Percentiles rank a stretch among this genome's conserved stretches.
phyloP scores from a whole-genome alignment of 1,140 invertebrate genomes.

The Drosophila subpulchrella region DNA sequence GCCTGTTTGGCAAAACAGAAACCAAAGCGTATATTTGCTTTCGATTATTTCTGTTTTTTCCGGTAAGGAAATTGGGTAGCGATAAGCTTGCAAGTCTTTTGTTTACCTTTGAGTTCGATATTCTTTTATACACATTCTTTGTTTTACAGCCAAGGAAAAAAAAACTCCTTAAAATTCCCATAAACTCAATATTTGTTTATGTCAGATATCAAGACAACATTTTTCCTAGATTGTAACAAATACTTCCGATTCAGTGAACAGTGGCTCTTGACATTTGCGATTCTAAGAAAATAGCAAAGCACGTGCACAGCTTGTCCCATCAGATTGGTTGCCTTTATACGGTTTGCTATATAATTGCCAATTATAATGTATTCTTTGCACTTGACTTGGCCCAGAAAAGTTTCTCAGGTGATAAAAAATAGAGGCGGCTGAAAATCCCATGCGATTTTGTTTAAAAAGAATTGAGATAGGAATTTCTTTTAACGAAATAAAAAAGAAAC shows the following conservation, averaged over 20 bases:
- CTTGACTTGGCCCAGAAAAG: constrained; percentile 12
- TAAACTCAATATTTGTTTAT: constrained; percentile 15
- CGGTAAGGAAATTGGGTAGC: constrained; percentile 19
- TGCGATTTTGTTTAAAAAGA: constrained; percentile 29
- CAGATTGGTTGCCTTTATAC: constrained; percentile 5
- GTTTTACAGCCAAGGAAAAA: not conserved
- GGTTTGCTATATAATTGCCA: constrained; percentile 19
- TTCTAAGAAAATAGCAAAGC: constrained; percentile 19
- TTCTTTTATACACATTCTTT: constrained; percentile 1
- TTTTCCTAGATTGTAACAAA: constrained; percentile 8
- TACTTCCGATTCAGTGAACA: constrained; percentile 8
- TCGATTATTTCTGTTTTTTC: constrained; percentile 54
- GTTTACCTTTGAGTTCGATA: constrained; percentile 34
- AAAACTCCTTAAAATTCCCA: not conserved
- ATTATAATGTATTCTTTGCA: constrained; percentile 38
- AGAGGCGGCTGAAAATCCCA: constrained; percentile 1
- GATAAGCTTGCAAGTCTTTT: constrained; percentile 9
- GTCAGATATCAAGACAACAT: not conserved
- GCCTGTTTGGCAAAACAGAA: constrained; percentile 16
- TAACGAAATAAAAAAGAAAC: constrained; percentile 9
- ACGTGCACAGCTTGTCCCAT: constrained; percentile 10
- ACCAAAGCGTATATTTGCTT: constrained; percentile 49
- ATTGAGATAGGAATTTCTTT: constrained; percentile 29
- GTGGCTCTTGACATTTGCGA: constrained; percentile 20
- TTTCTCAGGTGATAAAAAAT: constrained; percentile 15